Evolutionary conservation across 2,888 invertebrate genomes (phyloP).

Genomic region (Dugesia japonica): DNA sequence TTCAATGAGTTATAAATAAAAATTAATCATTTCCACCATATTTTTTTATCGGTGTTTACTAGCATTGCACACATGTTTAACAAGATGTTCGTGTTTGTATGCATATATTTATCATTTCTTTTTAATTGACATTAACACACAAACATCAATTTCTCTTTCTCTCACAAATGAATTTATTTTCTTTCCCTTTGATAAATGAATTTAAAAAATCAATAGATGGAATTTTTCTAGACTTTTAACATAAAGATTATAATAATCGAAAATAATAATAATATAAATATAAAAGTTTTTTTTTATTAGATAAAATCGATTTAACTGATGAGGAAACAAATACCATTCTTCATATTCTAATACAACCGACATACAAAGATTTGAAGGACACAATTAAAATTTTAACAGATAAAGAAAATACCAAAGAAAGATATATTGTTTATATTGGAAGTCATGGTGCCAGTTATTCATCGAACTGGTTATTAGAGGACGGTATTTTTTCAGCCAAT

Average conservation of each 20-base stretch:
- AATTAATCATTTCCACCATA: constrained; percentile 17
- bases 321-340: background rate
- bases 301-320: background rate
- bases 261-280: background rate
- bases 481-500: background rate
- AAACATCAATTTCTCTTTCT: background rate
- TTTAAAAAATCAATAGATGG: constrained; percentile 13
- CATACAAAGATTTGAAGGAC: background rate
- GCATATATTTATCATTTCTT: background rate
- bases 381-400: background rate
- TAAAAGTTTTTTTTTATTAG: background rate
- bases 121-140: background rate
- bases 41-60: constrained; percentile 15
- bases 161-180: background rate
- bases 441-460: constrained; percentile 12
- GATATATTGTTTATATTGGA: background rate
- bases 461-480: background rate
- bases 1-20: background rate
- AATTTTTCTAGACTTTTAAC: background rate
- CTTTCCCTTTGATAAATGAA: background rate
- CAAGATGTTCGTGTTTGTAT: background rate
- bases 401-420: background rate
- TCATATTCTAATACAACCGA: background rate
- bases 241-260: background rate
- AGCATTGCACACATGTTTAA: background rate